Percentiles rank a stretch among this genome's conserved stretches.
These are phyloP conservation scores for Eutolmus rufibarbis DNA, from an alignment of 2,888 invertebrate species.

Conservation along the genomic window DNA sequence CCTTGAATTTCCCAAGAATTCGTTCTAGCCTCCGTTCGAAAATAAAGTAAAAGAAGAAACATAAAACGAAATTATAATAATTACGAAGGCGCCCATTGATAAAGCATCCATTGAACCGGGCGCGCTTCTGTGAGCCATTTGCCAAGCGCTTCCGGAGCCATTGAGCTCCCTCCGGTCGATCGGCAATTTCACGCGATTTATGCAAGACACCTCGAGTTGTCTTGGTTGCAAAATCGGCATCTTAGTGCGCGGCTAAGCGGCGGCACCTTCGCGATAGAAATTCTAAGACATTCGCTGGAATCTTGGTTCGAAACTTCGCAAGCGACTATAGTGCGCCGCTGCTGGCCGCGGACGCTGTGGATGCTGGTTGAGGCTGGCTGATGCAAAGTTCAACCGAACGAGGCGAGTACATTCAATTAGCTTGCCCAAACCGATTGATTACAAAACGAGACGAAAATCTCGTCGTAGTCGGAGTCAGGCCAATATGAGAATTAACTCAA, in stretches of 20 bases:
- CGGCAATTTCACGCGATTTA: neutral
- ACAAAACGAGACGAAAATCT: slow-evolving; percentile 19
- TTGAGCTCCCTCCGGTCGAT: neutral
- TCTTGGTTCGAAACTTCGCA: neutral
- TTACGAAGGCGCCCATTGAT: neutral
- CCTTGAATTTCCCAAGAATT: neutral
- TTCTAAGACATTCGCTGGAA: neutral
- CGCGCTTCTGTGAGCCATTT: neutral
- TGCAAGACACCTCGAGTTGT: neutral
- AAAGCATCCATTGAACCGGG: neutral
- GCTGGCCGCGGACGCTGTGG: neutral
- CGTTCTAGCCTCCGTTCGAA: neutral
- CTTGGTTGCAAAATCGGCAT: neutral
- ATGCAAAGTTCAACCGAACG: slow-evolving; percentile 27
- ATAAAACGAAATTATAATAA: neutral
- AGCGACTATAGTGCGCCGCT: neutral
- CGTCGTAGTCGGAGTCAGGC: neutral
- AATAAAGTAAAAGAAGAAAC: neutral
- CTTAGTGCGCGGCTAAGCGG: neutral
- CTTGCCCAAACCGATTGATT: slow-evolving; percentile 28
- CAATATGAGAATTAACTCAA: slow-evolving; percentile 30
- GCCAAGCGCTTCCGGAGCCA: neutral
- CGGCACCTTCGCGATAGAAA: neutral
- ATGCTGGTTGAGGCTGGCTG: neutral
- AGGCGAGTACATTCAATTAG: slow-evolving; percentile 29